phyloP scores from a whole-genome alignment of 2,888 invertebrate species.

The Erebia palarica region DNA sequence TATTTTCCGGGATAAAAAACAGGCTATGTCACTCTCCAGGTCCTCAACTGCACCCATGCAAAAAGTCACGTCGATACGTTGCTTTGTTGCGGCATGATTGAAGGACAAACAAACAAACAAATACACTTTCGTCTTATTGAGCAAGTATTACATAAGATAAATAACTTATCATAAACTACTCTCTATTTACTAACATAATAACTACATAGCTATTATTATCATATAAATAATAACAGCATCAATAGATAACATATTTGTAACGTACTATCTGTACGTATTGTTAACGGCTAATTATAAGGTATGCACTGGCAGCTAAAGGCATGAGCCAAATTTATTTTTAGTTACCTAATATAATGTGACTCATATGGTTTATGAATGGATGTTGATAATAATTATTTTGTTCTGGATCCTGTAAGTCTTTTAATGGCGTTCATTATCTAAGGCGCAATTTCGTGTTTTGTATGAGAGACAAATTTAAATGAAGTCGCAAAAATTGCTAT shows the following conservation, averaged over 20 bases:
- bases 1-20: too few relatives aligned
- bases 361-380: constrained; percentile 11
- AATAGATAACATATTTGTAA: constrained; percentile 4
- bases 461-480: not conserved
- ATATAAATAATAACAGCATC: not conserved
- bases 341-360: constrained; percentile 2
- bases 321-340: constrained; percentile 7
- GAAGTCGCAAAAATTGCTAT: not conserved
- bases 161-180: not conserved
- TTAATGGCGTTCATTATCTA: not conserved
- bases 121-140: too few relatives aligned
- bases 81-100: too few relatives aligned
- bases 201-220: not conserved
- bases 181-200: not conserved
- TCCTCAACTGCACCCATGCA: too few relatives aligned
- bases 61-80: too few relatives aligned
- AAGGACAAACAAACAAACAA: too few relatives aligned
- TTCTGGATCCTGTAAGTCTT: not conserved
- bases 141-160: not conserved
- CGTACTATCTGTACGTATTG: not conserved
- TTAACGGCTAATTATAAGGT: not conserved
- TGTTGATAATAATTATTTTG: not conserved
- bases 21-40: too few relatives aligned
- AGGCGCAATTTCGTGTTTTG: not conserved
- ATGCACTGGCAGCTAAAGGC: not conserved